Percentiles rank a stretch among this genome's conserved stretches.
Conservation (phyloP, 23 tunicate species). For the Phallusia fumigata region DNA sequence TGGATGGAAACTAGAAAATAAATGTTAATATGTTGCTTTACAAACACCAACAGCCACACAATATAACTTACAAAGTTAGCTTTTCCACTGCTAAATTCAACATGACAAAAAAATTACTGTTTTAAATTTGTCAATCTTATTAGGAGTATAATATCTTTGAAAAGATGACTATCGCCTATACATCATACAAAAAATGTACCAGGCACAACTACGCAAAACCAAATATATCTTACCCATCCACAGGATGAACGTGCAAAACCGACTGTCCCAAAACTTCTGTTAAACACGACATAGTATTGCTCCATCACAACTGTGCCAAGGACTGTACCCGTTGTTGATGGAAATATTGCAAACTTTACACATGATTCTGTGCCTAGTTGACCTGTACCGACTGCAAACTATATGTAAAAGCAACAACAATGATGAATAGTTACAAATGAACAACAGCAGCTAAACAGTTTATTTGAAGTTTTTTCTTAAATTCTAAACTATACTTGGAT, state of each 20-base stretch:
- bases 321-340: conserved; percentile 61
- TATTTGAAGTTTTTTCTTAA: no score
- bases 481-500: no score
- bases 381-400: neutral
- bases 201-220: no score
- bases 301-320: conserved; percentile 68
- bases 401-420: neutral
- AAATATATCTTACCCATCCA: conserved; percentile 25
- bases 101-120: neutral
- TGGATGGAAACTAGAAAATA: neutral
- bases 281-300: conserved; percentile 66
- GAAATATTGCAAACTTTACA: conserved; percentile 48
- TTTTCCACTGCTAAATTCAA: no score
- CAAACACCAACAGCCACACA: no score
- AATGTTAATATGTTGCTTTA: neutral
- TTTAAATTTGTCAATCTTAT: no score
- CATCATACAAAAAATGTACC: no score
- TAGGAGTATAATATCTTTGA: no score
- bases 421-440: no score
- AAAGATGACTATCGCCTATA: no score
- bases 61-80: no score
- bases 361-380: conserved; percentile 3
- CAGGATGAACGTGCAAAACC: conserved; percentile 58
- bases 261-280: conserved; percentile 30
- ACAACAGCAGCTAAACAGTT: no score